Evolutionary conservation across 2,113 vertebrate species (phyloP), one percentile per base, ranked within the genome.

Genomic region (Corythoichthys haematopterus): DNA sequence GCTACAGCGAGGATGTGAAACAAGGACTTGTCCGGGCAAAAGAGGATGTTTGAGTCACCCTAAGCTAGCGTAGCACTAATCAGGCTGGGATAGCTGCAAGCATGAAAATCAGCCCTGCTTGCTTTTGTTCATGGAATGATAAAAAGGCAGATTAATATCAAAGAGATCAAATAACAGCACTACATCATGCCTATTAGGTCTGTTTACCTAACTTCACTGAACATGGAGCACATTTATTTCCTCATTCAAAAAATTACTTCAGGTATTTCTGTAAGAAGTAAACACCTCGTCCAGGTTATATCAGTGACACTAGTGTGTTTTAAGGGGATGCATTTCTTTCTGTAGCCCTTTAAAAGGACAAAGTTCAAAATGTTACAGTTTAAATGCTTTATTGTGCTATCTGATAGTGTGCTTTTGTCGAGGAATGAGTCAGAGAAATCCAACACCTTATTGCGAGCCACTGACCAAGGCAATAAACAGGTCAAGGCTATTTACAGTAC

Each of bases 351-450:
- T 3, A 48, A 48, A 48, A 35, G 28, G 28, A 13, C 55, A 13
- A 10, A 57, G 35, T 35, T 37, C 13, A 59, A 59, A 37, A 59
- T 59, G 6, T 38, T 60, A 40, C 58, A 60, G 36, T 53, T 20
- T 61, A 57, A 65, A 69, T 52, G 47, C 48, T 7, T 67, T 58
- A 74, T 72, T 69, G 36, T 69, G 60, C 47, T 68, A 79, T 78
- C 80, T 75, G 74, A 81, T 77, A 62, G 52, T 55, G 52, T 74
- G 20, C 36, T 35, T 72, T 75, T 70, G 62, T 65, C 64, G 56
- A 69, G 60, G 72, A 66, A 67, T 40, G 67, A 68, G 65, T 68
- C 16, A 69, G 59, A 89, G 78, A 80, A 90, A 88, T 87, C 84
- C 84, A 61, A 75, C 86, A 68, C 82, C 64, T 65, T 55, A 48